phyloP scores from a whole-genome alignment of 92 coral and sea anemone species.

The Umimayanthus kanabou region DNA sequence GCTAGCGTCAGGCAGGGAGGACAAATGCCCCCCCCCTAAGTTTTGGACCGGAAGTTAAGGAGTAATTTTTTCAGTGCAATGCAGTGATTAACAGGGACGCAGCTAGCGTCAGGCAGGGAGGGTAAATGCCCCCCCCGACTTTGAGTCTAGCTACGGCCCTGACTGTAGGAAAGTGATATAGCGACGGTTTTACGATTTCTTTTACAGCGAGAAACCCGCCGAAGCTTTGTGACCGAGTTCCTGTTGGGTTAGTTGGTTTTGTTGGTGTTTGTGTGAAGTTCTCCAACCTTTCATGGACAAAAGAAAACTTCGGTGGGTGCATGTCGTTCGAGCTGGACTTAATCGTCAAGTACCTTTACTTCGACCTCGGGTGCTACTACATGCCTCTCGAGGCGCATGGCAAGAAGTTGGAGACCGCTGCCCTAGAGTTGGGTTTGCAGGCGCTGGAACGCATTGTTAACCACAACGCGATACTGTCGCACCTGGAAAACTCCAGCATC shows the following conservation, averaged over 20 bases:
- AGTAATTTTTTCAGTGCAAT: no score
- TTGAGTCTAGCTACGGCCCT: no score
- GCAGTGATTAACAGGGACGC: no score
- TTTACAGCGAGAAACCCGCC: slow-evolving; percentile 36
- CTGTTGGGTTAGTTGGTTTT: slow-evolving; percentile 20
- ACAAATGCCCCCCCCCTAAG: no score
- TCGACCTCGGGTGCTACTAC: slow-evolving; percentile 24
- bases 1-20: no score
- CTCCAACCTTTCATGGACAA: slow-evolving; percentile 33
- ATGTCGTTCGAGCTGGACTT: slow-evolving; percentile 28
- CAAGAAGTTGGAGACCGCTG: slow-evolving; percentile 5
- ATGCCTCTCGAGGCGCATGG: background rate
- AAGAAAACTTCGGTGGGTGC: slow-evolving; percentile 35
- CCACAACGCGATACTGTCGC: background rate
- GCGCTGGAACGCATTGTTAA: background rate
- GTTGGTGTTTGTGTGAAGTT: slow-evolving; percentile 36
- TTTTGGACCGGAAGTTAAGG: no score
- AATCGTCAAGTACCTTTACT: slow-evolving; percentile 30
- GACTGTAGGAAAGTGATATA: no score
- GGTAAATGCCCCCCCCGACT: no score
- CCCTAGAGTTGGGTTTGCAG: background rate
- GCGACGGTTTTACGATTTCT: background rate
- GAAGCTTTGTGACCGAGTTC: slow-evolving; percentile 33
- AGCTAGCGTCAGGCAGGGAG: no score
- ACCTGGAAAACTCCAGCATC: background rate